Base-by-base conservation (phyloP, 2,797 vertebrate genomes). In the Rhinophrynus dorsalis region DNA sequence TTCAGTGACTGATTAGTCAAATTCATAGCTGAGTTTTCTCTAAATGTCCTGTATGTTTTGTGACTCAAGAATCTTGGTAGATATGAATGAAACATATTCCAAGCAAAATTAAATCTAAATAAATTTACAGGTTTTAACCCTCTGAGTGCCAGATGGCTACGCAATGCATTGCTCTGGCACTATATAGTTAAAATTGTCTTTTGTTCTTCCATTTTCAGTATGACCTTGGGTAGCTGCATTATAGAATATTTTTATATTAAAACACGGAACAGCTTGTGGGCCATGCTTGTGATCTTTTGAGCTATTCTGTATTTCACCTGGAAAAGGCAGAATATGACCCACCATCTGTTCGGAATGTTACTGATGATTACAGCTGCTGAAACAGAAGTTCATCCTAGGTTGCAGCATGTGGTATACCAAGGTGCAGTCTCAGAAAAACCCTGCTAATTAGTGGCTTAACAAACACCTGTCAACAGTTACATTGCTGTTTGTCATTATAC, bases 281-380 rank as follows among this genome's bases (percentile, higher is more conserved):
- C 21, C 24, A 35, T 38, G 17, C 17, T 21, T 56, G 11, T 65
- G 27, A 59, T 59, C 35, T 33, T 15, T 23, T 38, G 32, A 57
- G 50, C 32, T 50, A 18, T 18, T 44, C 20, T 15, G 40, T 18
- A 57, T 15, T 51, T 64, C 44, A 64, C 24, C 60, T 51, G 33
- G 18, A 64, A 72, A 54, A 27, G 27, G 4, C 15, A 58, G 40
- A n/a, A 32, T 29, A 38, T 32, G 17, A 15, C 17, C 45, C 5
- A 13, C 60, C 60, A 65, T 72, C 52, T 72, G 51, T 65, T 64
- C 42, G 37, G 26, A 13, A 21, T 50, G 23, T 58, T 50, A 29
- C 23, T 26, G 26, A 50, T 72, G 44, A 57, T 57, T 58, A 58
- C 60, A 65, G 44, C 33, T 72, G 68, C 42, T 33, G 2, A 59